Percentiles rank a stretch among this genome's conserved stretches.
Evolutionary conservation across 2,113 vertebrate species (phyloP).

Genomic region (Herpailurus yagouaroundi): DNA sequence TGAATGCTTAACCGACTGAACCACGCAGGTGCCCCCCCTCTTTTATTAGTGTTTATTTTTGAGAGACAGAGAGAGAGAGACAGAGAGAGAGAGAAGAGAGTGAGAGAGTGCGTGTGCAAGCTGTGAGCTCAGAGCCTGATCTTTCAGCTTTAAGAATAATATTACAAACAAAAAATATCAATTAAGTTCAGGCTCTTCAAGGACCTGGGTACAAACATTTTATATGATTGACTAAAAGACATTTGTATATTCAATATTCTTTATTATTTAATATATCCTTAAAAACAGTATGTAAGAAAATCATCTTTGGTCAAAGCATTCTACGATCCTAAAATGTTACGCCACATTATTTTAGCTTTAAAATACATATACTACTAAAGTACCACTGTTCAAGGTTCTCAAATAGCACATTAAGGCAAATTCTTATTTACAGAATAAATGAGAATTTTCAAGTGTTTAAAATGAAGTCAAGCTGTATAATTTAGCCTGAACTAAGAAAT

Average conservation of each 20-base stretch:
- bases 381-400: not conserved
- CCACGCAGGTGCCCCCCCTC: too few species aligned
- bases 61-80: too few species aligned
- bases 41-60: too few species aligned
- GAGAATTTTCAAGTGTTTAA: constrained; percentile 24
- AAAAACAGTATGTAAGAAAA: not conserved
- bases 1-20: too few species aligned
- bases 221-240: not conserved
- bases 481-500: not conserved
- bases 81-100: too few species aligned
- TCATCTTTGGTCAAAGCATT: not conserved
- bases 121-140: too few species aligned
- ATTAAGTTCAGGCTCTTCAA: not conserved
- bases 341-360: not conserved
- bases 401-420: not conserved
- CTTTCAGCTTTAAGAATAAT: not conserved
- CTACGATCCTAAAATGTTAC: not conserved
- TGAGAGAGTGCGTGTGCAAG: too few species aligned
- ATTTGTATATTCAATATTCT: not conserved
- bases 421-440: not conserved
- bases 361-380: not conserved
- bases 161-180: not conserved
- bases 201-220: not conserved
- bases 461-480: not conserved
- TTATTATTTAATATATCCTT: not conserved